Evolutionary conservation across 2,888 invertebrate species (phyloP), one percentile per base, ranked within the genome.

Genomic region (Steinernema carpocapsae): DNA sequence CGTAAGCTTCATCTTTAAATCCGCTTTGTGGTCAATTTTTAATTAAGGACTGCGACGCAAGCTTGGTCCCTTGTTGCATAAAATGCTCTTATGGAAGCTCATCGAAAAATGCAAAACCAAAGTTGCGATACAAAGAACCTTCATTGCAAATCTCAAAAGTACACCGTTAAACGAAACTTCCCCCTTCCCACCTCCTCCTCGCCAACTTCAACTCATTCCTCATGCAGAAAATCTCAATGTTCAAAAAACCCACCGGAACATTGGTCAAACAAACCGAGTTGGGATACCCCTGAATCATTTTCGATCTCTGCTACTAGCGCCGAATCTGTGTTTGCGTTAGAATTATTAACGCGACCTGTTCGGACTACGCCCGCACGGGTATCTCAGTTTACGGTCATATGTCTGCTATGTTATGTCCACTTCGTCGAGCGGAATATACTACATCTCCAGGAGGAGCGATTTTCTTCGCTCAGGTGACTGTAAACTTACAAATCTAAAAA

Each of bases 401-500:
- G 29, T 26, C 64, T 22, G 32, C 64, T 32, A 29, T 64, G 37
- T 64, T 64, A 64, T 64, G 64, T 64, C 64, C 64, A 64, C 17
- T 64, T 64, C 64, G 29, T 64, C 64, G 64, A 64, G 32, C 19
- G 64, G 64, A 64, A 64, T 64, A 17, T 64, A 64, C 29, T 29
- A 64, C 32, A 64, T 64, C 37, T 64, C 64, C 12, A 29, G 32
- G 17, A 29, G 37, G 29, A 26, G 29, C 32, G 12, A 29, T 17
- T 37, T 17, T 64, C 48, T 4, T 17, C 48, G 48, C 3, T 48
- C 48, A 48, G 19, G 48, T 48, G 4, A 17, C n/a, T 17, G 43
- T 43, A 10, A 10, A 10, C 14, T 14, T 43, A 43, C 14, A 14
- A 43, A 43, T 43, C 10, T 10, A 7, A 43, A 43, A 10, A 43